These are phyloP conservation scores for Scatophagus argus DNA, from an alignment of 2,113 vertebrate species.

Conservation along the genomic window DNA sequence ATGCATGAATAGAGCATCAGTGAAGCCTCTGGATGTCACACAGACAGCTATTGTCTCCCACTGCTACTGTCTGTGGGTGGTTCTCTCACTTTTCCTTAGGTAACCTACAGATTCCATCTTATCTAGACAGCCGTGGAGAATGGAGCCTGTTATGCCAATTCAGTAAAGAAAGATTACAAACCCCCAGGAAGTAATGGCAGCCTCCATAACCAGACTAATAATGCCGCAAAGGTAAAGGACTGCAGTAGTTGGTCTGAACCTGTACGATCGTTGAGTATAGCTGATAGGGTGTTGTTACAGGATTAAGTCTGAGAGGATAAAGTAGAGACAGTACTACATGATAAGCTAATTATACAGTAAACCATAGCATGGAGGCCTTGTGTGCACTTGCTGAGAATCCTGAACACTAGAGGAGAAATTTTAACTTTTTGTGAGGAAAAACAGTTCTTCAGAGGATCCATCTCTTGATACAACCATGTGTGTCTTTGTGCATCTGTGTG, in stretches of 20 bases:
- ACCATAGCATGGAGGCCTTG: background rate
- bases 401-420: background rate
- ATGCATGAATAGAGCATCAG: constrained; percentile 76
- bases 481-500: constrained; percentile 35
- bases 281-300: constrained; percentile 55
- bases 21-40: constrained; percentile 68
- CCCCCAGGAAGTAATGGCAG: background rate
- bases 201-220: constrained; percentile 9
- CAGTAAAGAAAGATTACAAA: background rate
- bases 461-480: constrained; percentile 10
- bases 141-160: constrained; percentile 17
- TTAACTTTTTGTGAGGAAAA: background rate
- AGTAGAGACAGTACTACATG: constrained; percentile 49
- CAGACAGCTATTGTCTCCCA: constrained; percentile 76
- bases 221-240: background rate
- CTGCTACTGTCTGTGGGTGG: constrained; percentile 55
- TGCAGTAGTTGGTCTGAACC: constrained; percentile 18
- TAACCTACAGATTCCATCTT: constrained; percentile 45
- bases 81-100: constrained; percentile 54
- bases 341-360: constrained; percentile 76
- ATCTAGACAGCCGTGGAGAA: constrained; percentile 15
- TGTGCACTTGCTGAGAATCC: constrained; percentile 1
- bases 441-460: constrained; percentile 10
- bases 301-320: constrained; percentile 78
- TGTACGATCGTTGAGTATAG: constrained; percentile 4